phyloP scores from a whole-genome alignment of 2,888 invertebrate genomes.

The Diarsia dahlii region DNA sequence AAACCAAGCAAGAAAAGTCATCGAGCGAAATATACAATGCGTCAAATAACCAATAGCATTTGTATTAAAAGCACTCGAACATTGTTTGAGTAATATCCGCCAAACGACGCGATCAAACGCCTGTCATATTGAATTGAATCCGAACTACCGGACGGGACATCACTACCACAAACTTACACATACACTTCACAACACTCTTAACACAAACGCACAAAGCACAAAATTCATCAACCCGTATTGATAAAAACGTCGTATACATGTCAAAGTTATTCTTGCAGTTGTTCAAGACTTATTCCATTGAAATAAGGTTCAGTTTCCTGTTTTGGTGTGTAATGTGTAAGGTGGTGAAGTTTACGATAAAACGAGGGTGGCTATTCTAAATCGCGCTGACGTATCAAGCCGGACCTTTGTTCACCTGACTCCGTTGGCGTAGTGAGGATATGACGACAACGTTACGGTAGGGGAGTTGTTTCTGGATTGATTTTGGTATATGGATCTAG shows the following conservation, averaged over 20 bases:
- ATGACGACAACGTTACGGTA: conserved; percentile 50
- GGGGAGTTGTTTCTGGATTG: not conserved
- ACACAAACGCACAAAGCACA: conserved; percentile 29
- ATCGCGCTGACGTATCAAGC: conserved; percentile 88
- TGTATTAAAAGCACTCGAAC: conserved; percentile 70
- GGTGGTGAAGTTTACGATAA: conserved; percentile 75
- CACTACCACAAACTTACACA: conserved; percentile 62
- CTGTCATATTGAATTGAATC: conserved; percentile 87
- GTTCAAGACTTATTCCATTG: not conserved
- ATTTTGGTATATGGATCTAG: not conserved
- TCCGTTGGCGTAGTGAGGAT: conserved; percentile 77
- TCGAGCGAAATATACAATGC: conserved; percentile 21
- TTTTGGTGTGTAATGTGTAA: not conserved
- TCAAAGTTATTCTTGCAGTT: conserved; percentile 39
- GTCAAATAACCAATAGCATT: conserved; percentile 56
- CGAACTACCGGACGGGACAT: conserved; percentile 72
- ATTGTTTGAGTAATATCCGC: conserved; percentile 77
- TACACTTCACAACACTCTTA: conserved; percentile 55
- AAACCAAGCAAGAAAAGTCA: not conserved
- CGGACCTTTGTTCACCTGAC: conserved; percentile 87
- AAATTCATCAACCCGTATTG: conserved; percentile 38
- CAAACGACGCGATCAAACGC: conserved; percentile 83
- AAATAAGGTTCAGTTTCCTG: conserved; percentile 34
- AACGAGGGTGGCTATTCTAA: conserved; percentile 86
- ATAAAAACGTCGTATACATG: conserved; percentile 53